Percentiles rank a stretch among this genome's conserved stretches.
Conservation (phyloP, 2,888 invertebrate species). For the Automeris io region DNA sequence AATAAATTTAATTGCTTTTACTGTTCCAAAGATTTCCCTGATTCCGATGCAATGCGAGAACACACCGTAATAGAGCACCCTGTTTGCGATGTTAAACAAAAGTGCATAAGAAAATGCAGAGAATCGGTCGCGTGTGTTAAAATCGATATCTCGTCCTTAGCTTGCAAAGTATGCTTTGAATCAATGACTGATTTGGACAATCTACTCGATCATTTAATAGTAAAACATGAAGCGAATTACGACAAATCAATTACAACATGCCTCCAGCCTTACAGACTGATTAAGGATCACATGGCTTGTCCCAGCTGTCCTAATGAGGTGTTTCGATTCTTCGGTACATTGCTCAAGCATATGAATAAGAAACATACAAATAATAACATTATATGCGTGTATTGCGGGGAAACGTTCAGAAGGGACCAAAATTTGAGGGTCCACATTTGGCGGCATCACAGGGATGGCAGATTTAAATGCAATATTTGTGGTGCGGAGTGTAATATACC, state of each 20-base stretch:
- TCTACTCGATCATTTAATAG: slow-evolving; percentile 56
- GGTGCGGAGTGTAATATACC: slow-evolving; percentile 62
- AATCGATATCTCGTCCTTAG: slow-evolving; percentile 56
- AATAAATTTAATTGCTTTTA: slow-evolving; percentile 70
- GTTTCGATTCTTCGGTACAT: slow-evolving; percentile 62
- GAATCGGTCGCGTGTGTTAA: slow-evolving; percentile 67
- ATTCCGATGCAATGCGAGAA: slow-evolving; percentile 57
- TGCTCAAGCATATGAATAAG: slow-evolving; percentile 63
- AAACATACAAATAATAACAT: slow-evolving; percentile 66
- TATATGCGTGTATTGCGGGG: slow-evolving; percentile 65
- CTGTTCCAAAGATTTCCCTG: slow-evolving; percentile 63
- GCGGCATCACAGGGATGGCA: slow-evolving; percentile 60
- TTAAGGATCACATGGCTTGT: slow-evolving; percentile 62
- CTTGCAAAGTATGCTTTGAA: slow-evolving; percentile 63
- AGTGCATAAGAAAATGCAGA: slow-evolving; percentile 61
- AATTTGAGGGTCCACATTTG: slow-evolving; percentile 64
- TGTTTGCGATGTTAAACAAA: slow-evolving; percentile 53
- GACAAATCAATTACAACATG: slow-evolving; percentile 62
- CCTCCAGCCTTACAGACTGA: slow-evolving; percentile 54
- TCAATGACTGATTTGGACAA: slow-evolving; percentile 47
- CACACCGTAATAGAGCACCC: slow-evolving; percentile 60
- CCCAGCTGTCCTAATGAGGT: slow-evolving; percentile 56
- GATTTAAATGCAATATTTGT: slow-evolving; percentile 61
- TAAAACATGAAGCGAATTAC: slow-evolving; percentile 56
- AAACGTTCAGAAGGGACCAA: slow-evolving; percentile 62